A percentile compares a stretch with the other conserved stretches of the same genome.
Evolutionary conservation across 1,140 invertebrate genomes (phyloP).

Genomic region (Bilobella aurantiaca): DNA sequence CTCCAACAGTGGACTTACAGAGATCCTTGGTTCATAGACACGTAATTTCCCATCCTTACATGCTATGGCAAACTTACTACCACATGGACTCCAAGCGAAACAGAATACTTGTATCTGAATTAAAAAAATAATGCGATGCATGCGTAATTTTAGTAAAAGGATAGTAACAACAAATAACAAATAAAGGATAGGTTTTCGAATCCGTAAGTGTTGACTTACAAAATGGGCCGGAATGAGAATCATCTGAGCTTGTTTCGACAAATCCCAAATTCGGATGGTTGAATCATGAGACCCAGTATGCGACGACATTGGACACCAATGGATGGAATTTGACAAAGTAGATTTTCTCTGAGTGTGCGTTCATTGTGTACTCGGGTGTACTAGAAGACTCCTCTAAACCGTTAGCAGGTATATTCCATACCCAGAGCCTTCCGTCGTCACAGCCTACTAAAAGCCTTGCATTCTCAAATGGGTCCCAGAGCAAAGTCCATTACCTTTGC

Average conservation of each 20-base stretch:
- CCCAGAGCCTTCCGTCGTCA: slow-evolving; percentile 73
- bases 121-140: not conserved
- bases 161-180: too few relatives aligned
- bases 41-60: slow-evolving; percentile 80
- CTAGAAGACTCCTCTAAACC: slow-evolving; percentile 61
- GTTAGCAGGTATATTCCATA: slow-evolving; percentile 66
- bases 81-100: slow-evolving; percentile 81
- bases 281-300: slow-evolving; percentile 79
- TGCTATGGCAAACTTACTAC: slow-evolving; percentile 67
- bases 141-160: too few relatives aligned
- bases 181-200: too few relatives aligned
- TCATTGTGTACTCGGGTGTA: slow-evolving; percentile 48
- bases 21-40: slow-evolving; percentile 62
- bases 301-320: slow-evolving; percentile 67
- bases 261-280: slow-evolving; percentile 72
- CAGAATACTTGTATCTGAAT: slow-evolving; percentile 59
- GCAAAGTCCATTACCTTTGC: slow-evolving; percentile 81
- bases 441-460: slow-evolving; percentile 67
- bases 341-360: slow-evolving; percentile 77
- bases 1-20: slow-evolving; percentile 54
- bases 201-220: too few relatives aligned
- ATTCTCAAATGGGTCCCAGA: slow-evolving; percentile 83
- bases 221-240: slow-evolving; percentile 62
- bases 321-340: slow-evolving; percentile 85
- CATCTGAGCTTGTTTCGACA: slow-evolving; percentile 45